These are phyloP conservation scores for Ecliptopera silaceata DNA, from an alignment of 2,888 invertebrate genomes.

Conservation along the genomic window DNA sequence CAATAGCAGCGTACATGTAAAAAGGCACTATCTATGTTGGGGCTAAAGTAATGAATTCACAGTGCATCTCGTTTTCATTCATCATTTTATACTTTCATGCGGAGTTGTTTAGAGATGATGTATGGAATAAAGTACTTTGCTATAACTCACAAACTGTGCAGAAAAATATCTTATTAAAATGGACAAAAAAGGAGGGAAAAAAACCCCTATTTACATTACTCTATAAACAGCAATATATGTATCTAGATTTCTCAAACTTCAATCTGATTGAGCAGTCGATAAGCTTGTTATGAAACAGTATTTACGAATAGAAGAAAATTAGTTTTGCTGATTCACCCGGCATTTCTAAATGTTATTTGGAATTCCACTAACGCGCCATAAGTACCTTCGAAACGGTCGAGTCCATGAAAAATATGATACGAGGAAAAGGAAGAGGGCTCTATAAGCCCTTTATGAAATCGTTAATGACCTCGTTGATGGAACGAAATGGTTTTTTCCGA, in stretches of 20 bases:
- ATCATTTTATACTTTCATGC: neutral
- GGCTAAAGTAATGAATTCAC: neutral
- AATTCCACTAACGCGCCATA: slow-evolving; percentile 41
- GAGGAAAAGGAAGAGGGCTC: slow-evolving; percentile 65
- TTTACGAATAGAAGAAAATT: neutral
- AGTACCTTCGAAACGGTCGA: slow-evolving; percentile 67
- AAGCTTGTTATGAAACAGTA: neutral
- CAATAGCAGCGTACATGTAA: neutral
- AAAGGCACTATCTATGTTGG: neutral
- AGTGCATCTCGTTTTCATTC: neutral
- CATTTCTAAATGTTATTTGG: slow-evolving; percentile 11
- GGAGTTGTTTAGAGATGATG: neutral
- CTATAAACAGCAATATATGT: no score
- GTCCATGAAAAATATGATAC: slow-evolving; percentile 72
- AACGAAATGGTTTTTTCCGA: slow-evolving; percentile 57
- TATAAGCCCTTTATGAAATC: slow-evolving; percentile 76
- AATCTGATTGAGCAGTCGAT: no score
- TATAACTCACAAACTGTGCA: no score
- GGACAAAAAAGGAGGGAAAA: no score
- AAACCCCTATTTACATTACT: no score
- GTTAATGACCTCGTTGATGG: slow-evolving; percentile 74
- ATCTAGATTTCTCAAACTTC: no score
- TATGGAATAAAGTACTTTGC: neutral
- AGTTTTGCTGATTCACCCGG: slow-evolving; percentile 3
- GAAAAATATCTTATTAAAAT: no score